Evolutionary conservation across 23 tunicate species (phyloP).

Genomic region (Oikopleura dioica): DNA sequence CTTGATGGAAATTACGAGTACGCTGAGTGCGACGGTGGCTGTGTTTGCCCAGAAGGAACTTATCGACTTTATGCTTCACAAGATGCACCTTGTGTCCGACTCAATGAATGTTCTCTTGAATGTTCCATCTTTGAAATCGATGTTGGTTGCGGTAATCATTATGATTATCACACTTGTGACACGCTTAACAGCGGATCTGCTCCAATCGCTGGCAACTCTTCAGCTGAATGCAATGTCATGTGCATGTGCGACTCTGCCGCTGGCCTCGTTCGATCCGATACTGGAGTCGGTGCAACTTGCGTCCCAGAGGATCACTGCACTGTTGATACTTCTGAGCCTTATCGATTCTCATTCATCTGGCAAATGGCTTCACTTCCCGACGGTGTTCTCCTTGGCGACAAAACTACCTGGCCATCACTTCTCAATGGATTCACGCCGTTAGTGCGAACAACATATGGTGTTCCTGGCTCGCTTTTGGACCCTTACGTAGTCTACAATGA

Average conservation of each 20-base stretch:
- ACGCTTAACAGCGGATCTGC: neutral
- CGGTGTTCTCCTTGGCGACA: neutral
- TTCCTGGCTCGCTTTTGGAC: too few species aligned
- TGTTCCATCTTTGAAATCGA: neutral
- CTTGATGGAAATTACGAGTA: too few species aligned
- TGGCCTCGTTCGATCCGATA: neutral
- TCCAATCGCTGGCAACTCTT: neutral
- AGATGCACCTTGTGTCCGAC: neutral
- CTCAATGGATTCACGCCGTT: neutral
- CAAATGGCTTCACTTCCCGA: neutral
- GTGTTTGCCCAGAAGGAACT: too few species aligned
- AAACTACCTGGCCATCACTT: neutral
- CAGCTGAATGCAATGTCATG: neutral
- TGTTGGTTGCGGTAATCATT: neutral
- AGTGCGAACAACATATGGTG: too few species aligned
- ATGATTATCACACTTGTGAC: neutral
- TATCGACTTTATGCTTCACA: too few species aligned
- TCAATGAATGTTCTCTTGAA: neutral
- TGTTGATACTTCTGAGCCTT: too few species aligned
- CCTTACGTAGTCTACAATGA: too few species aligned
- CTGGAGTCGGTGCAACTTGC: neutral
- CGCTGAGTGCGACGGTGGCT: too few species aligned
- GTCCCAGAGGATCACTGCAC: neutral
- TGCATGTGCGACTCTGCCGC: neutral
- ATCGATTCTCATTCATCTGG: too few species aligned